A percentile compares a stretch with the other conserved stretches of the same genome.
These are phyloP conservation scores for Penaeus vannamei DNA, from an alignment of 1,140 invertebrate species.

Conservation along the genomic window DNA sequence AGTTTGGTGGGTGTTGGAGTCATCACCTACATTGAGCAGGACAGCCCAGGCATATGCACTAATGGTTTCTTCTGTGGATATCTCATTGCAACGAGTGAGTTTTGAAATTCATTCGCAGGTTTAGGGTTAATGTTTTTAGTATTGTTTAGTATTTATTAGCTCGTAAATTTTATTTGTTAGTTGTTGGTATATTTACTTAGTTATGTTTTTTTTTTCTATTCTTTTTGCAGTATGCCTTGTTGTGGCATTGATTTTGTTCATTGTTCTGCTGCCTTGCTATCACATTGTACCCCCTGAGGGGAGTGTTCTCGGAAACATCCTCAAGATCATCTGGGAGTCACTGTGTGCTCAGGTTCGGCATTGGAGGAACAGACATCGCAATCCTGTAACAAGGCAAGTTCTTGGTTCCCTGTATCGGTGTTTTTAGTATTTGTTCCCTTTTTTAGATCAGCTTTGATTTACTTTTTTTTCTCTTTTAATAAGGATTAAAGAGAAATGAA, in stretches of 20 bases:
- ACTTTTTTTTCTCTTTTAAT: too few species aligned
- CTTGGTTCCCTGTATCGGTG: not conserved
- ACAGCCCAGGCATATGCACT: constrained; percentile 67
- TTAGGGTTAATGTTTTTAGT: not conserved
- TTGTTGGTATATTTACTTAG: not conserved
- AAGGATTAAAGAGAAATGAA: too few species aligned
- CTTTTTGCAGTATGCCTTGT: constrained; percentile 69
- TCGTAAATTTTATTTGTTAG: too few species aligned
- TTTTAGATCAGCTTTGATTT: not conserved
- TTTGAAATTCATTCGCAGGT: not conserved
- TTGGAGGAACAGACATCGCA: constrained; percentile 49
- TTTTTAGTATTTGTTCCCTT: not conserved
- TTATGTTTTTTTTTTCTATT: not conserved
- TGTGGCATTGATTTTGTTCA: constrained; percentile 69
- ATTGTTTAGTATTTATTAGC: not conserved
- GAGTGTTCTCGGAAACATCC: constrained; percentile 73
- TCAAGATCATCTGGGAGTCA: constrained; percentile 72
- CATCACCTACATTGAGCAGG: constrained; percentile 74
- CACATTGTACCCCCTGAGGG: constrained; percentile 70
- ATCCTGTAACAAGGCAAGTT: constrained; percentile 48
- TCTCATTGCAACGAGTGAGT: constrained; percentile 69
- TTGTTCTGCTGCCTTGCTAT: constrained; percentile 70
- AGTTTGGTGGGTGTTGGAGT: constrained; percentile 72
- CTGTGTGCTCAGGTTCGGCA: constrained; percentile 63
- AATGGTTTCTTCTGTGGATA: constrained; percentile 74